A percentile compares a stretch with the other conserved stretches of the same genome.
Evolutionary conservation across 2,888 invertebrate genomes (phyloP).

Genomic region (Xanthorhoe designata): DNA sequence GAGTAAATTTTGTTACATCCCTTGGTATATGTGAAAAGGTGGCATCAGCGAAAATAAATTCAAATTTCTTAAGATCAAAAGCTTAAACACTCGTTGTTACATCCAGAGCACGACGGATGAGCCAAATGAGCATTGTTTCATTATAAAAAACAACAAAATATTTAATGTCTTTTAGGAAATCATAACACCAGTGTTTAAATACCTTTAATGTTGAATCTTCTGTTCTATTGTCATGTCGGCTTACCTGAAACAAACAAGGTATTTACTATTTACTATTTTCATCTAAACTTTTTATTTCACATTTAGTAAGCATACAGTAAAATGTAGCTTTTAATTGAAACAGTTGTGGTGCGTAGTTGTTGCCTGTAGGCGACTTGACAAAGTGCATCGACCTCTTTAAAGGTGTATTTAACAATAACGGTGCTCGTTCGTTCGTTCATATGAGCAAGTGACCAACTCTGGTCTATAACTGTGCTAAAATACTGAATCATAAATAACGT

Average conservation of each 20-base stretch:
- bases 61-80: constrained; percentile 21
- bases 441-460: too few species aligned
- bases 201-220: constrained; percentile 14
- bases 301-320: background rate
- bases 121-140: background rate
- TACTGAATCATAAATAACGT: too few species aligned
- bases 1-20: constrained; percentile 29
- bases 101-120: background rate
- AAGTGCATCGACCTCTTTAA: background rate
- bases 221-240: background rate
- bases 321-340: background rate
- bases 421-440: too few species aligned
- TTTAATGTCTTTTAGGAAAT: background rate
- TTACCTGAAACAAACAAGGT: constrained; percentile 29
- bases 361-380: background rate
- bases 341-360: background rate
- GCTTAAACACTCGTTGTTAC: constrained; percentile 13
- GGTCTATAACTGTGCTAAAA: too few species aligned
- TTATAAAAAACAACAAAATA: background rate
- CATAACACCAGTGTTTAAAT: background rate
- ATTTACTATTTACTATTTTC: background rate
- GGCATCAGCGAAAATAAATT: constrained; percentile 16
- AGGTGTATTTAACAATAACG: background rate
- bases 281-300: background rate
- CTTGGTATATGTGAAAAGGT: constrained; percentile 18